These are phyloP conservation scores for Pygoscelis adeliae DNA, from an alignment of 2,113 vertebrate genomes.

Conservation along the genomic window DNA sequence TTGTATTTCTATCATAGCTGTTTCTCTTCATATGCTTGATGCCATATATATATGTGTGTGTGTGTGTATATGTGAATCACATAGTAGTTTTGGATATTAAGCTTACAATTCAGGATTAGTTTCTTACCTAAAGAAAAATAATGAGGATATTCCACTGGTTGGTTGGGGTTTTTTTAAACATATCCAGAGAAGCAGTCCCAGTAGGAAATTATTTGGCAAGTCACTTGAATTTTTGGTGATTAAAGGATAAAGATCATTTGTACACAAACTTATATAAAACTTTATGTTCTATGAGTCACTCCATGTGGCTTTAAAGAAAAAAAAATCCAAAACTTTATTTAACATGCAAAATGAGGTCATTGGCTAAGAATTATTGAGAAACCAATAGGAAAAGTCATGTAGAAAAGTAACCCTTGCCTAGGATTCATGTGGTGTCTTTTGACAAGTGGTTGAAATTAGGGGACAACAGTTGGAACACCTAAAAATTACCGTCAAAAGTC, in stretches of 20 bases:
- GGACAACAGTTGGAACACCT: not conserved
- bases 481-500: not conserved
- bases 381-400: not conserved
- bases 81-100: not conserved
- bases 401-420: not conserved
- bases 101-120: not conserved
- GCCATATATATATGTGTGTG: no score
- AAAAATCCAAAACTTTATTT: not conserved
- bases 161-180: not conserved
- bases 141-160: not conserved
- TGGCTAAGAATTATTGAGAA: not conserved
- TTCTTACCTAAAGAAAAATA: not conserved
- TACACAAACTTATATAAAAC: not conserved
- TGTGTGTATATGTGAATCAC: not conserved
- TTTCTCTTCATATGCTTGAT: not conserved
- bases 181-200: not conserved
- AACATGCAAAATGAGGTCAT: not conserved
- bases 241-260: not conserved
- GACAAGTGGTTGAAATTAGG: not conserved
- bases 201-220: not conserved
- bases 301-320: not conserved
- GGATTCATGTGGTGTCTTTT: not conserved
- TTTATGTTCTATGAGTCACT: not conserved
- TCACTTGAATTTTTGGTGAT: not conserved
- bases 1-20: not conserved